Evolutionary conservation across 2,888 invertebrate species (phyloP).

Genomic region (Phymatocera aterrima): DNA sequence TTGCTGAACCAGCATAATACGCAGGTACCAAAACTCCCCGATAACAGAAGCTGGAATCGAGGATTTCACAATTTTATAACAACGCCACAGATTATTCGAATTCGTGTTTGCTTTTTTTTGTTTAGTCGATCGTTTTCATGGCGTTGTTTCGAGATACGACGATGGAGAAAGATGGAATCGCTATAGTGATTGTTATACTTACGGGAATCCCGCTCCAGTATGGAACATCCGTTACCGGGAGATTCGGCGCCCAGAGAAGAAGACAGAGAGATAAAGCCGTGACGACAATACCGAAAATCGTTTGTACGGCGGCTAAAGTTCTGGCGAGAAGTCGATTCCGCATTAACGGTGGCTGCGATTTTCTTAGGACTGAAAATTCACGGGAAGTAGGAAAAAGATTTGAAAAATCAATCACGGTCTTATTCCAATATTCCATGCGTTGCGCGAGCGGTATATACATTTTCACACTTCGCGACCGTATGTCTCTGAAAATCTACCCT

Average conservation of each 20-base stretch:
- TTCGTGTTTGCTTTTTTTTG: not conserved
- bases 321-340: slow-evolving; percentile 75
- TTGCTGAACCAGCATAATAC: slow-evolving; percentile 68
- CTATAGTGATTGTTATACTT: slow-evolving; percentile 59
- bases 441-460: too few species aligned
- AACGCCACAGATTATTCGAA: too few species aligned
- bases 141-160: not conserved
- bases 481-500: too few species aligned
- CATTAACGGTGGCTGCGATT: slow-evolving; percentile 76
- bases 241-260: slow-evolving; percentile 79
- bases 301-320: slow-evolving; percentile 75
- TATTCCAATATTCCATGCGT: too few species aligned
- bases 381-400: not conserved
- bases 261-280: slow-evolving; percentile 79
- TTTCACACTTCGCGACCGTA: too few species aligned
- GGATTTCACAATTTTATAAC: not conserved
- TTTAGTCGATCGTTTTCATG: not conserved
- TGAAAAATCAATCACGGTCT: too few species aligned
- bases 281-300: slow-evolving; percentile 77
- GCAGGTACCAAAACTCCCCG: slow-evolving; percentile 68
- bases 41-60: slow-evolving; percentile 62
- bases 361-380: slow-evolving; percentile 71
- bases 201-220: slow-evolving; percentile 82
- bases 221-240: slow-evolving; percentile 79
- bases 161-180: not conserved